These are phyloP conservation scores for Galemys pyrenaicus DNA, from an alignment of 2,113 vertebrate genomes.

Conservation along the genomic window DNA sequence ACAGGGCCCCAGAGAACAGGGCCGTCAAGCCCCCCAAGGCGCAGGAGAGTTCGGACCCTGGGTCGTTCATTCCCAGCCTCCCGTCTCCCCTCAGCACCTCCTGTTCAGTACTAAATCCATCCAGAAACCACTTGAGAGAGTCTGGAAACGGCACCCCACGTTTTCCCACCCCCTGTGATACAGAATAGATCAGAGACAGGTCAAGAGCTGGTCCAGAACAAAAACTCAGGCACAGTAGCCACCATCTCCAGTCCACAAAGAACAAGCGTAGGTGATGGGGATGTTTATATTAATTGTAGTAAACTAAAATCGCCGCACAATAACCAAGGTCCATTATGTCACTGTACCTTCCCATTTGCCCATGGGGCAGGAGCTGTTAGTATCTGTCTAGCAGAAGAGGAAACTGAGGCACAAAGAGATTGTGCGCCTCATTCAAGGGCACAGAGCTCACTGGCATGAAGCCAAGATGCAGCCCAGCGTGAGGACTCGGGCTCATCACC, in stretches of 20 bases:
- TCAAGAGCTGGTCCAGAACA: not conserved
- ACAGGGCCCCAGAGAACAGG: not conserved
- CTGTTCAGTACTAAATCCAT: not conserved
- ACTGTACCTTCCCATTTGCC: not conserved
- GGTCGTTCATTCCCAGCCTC: not conserved
- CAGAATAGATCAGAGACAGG: not conserved
- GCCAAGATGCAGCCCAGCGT: not conserved
- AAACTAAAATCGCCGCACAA: not conserved
- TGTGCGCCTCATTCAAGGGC: not conserved
- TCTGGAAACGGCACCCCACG: not conserved
- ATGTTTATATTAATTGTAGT: not conserved
- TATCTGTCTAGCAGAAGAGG: not conserved
- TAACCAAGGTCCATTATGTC: not conserved
- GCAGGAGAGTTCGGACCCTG: not conserved
- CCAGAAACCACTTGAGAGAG: not conserved
- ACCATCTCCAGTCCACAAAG: not conserved
- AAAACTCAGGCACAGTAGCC: no score
- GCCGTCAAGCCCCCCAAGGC: not conserved
- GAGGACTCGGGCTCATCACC: not conserved
- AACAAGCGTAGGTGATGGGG: not conserved
- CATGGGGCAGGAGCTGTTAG: not conserved
- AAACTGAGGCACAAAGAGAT: slow-evolving; percentile 12
- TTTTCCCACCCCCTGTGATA: not conserved
- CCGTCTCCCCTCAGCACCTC: not conserved
- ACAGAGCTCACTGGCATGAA: not conserved